phyloP scores from a whole-genome alignment of 2,797 vertebrate genomes.

The Spheniscus humboldti region DNA sequence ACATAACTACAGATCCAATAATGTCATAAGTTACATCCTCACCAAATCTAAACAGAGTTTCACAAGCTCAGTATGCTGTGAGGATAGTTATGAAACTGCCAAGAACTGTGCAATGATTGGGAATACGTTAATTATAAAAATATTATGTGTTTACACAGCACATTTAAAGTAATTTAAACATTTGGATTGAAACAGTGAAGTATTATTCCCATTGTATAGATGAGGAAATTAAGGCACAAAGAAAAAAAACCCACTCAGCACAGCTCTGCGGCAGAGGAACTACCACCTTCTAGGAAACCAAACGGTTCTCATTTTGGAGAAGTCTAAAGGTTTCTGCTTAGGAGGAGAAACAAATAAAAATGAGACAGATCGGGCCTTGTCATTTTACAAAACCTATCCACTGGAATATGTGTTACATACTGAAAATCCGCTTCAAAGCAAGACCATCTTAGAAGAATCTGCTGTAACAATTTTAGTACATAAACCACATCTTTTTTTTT shows the following conservation, averaged over 20 bases:
- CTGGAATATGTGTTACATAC: fast-evolving
- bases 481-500: not conserved
- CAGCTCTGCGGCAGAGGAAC: not conserved
- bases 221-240: not conserved
- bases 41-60: not conserved
- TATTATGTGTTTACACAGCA: not conserved
- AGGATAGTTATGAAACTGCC: not conserved
- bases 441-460: not conserved
- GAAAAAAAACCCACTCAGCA: not conserved
- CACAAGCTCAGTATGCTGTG: not conserved
- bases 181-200: not conserved
- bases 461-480: not conserved
- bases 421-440: not conserved
- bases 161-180: not conserved
- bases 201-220: not conserved
- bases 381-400: not conserved
- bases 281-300: not conserved
- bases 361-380: not conserved
- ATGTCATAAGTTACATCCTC: fast-evolving
- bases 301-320: no score
- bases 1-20: not conserved
- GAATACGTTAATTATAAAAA: not conserved
- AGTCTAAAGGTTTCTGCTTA: not conserved
- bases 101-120: not conserved
- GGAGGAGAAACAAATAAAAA: not conserved